Evolutionary conservation across 2,797 vertebrate genomes (phyloP), one percentile per base, ranked within the genome.

Genomic region (Amazona ochrocephala): DNA sequence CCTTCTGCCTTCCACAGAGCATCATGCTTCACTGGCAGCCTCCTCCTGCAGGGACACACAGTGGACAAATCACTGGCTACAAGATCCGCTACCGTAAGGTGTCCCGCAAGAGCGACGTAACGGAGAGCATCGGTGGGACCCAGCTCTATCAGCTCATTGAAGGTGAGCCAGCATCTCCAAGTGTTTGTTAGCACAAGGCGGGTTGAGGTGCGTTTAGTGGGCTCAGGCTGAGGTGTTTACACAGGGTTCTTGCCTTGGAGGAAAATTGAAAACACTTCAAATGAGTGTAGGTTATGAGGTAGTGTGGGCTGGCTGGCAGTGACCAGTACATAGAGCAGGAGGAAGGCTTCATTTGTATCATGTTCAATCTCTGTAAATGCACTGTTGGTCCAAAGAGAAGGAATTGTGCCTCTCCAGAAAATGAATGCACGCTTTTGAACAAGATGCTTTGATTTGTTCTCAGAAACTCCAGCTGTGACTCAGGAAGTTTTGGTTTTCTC

Each of bases 11-110:
- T 39, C 81, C 62, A 32, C 96, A 99, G 99, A 99, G 99, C 97
- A 98, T 99, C 95, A 95, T 99, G 98, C 98, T 99, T 27, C 98
- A 99, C 92, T 99, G 99, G 99, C 99, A 99, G 95, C 98, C 99
- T 0, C 99, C 99, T 4, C 98, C 99, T 32, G 94, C 96, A 0
- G 98, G 98, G 3, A 97, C 98, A 37, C 99, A 99, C 64, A 99
- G 99, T 0, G 99, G 99, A 4, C 98, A 99, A 74, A 99, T 99
- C 96, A 98, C 97, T 1, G 98, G 98, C 34, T 99, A 99, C 97
- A 99, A 99, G 97, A 99, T 99, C 70, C 99, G 99, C 56, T 99
- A 99, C 96, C 98, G 99, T 15, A 99, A 99, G 95, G 98, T 98
- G 21, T 98, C 98, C 44, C 98, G 99, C 65, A 99, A 99, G 98